Percentiles rank a stretch among this genome's conserved stretches.
These are phyloP conservation scores for Hypanus sabinus DNA, from an alignment of 2,113 vertebrate genomes.

Conservation along the genomic window DNA sequence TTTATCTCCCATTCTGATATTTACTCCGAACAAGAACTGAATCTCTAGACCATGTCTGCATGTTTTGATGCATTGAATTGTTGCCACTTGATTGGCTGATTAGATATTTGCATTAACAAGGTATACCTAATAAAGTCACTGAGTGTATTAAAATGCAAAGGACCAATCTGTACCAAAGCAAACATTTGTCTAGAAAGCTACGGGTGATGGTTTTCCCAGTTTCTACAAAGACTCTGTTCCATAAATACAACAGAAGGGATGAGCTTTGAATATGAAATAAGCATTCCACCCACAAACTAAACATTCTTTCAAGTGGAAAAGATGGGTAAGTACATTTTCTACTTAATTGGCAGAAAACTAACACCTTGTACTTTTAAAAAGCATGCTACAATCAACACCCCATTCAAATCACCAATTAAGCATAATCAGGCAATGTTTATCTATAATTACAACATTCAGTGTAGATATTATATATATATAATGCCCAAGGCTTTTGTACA, in stretches of 20 bases:
- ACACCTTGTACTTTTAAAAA: background rate
- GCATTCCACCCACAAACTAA: background rate
- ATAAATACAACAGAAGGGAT: background rate
- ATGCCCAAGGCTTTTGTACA: too few relatives aligned
- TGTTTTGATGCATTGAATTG: too few relatives aligned
- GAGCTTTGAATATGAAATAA: background rate
- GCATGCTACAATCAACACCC: background rate
- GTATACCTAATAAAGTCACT: too few relatives aligned
- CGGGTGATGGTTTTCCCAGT: background rate
- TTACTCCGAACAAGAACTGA: too few relatives aligned
- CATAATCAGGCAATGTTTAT: background rate
- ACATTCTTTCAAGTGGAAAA: background rate
- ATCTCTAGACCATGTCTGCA: too few relatives aligned
- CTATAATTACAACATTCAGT: background rate
- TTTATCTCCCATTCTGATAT: too few relatives aligned
- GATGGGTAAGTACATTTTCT: background rate
- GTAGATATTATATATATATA: too few relatives aligned
- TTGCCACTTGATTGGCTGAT: too few relatives aligned
- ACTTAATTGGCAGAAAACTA: background rate
- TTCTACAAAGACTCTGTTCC: background rate
- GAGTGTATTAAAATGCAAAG: background rate
- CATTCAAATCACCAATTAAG: background rate
- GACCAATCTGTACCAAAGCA: background rate
- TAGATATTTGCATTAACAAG: too few relatives aligned
- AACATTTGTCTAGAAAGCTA: background rate